A percentile compares a stretch with the other conserved stretches of the same genome.
phyloP scores from a whole-genome alignment of 2,888 invertebrate genomes.

The Cheilosia pagana region DNA sequence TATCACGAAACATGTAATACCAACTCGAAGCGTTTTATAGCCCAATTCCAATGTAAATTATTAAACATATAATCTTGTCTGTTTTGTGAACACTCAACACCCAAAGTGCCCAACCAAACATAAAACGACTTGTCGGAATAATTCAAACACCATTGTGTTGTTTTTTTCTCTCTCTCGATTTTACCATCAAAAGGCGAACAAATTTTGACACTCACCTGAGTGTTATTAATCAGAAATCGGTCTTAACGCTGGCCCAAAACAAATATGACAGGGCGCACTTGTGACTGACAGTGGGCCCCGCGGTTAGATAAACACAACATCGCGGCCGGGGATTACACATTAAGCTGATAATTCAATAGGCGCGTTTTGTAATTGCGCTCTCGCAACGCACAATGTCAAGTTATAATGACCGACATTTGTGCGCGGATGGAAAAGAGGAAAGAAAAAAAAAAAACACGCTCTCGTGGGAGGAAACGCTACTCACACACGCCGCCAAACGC shows the following conservation, averaged over 20 bases:
- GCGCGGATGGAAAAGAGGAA: background rate
- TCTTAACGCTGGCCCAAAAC: slow-evolving; percentile 37
- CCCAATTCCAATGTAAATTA: slow-evolving; percentile 51
- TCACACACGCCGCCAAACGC: slow-evolving; percentile 12
- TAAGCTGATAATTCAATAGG: slow-evolving; percentile 62
- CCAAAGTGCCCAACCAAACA: slow-evolving; percentile 16
- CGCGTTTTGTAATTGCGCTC: slow-evolving; percentile 57
- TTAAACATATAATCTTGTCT: slow-evolving; percentile 4
- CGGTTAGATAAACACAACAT: slow-evolving; percentile 50
- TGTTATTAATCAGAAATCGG: slow-evolving; percentile 61
- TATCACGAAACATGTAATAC: slow-evolving; percentile 9
- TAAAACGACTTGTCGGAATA: slow-evolving; percentile 31
- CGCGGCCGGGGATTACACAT: slow-evolving; percentile 28
- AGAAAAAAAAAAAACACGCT: slow-evolving; percentile 6
- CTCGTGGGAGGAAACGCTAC: slow-evolving; percentile 47
- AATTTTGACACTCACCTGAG: slow-evolving; percentile 44
- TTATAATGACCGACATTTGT: slow-evolving; percentile 60
- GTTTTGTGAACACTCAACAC: slow-evolving; percentile 38
- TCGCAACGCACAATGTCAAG: slow-evolving; percentile 55
- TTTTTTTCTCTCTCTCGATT: background rate
- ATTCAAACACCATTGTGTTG: slow-evolving; percentile 37
- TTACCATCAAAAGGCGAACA: slow-evolving; percentile 27
- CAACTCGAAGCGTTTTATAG: slow-evolving; percentile 19
- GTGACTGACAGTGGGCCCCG: slow-evolving; percentile 60
- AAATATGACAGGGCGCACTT: slow-evolving; percentile 59